A percentile compares a stretch with the other conserved stretches of the same genome.
These are phyloP conservation scores for Spheniscus mendiculus DNA, from an alignment of 2,113 vertebrate species.

Conservation along the genomic window DNA sequence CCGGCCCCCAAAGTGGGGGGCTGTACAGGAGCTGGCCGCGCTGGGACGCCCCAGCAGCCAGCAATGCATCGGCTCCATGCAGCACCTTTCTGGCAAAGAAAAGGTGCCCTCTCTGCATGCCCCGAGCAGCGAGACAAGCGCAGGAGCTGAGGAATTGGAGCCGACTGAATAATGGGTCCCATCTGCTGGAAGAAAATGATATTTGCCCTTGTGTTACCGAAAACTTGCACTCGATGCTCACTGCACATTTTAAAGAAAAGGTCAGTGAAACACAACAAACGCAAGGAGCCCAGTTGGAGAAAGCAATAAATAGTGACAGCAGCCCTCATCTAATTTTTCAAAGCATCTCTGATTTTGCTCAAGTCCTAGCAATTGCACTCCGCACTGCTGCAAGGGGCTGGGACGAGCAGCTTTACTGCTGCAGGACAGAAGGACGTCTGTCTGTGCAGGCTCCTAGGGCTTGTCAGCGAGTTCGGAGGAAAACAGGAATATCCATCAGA, in stretches of 20 bases:
- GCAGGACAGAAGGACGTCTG: neutral
- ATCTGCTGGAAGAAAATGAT: conserved; percentile 72
- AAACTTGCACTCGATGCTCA: conserved; percentile 52
- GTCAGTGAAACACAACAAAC: conserved; percentile 66
- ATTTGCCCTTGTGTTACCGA: conserved; percentile 65
- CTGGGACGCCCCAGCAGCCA: neutral
- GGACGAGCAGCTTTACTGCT: neutral
- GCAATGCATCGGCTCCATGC: neutral
- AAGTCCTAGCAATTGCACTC: neutral
- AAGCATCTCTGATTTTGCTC: neutral
- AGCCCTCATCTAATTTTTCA: conserved; percentile 31
- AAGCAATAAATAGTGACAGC: conserved; percentile 57
- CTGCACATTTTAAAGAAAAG: conserved; percentile 68
- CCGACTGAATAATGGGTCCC: conserved; percentile 47
- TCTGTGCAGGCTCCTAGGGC: neutral
- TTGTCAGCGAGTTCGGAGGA: accelerated
- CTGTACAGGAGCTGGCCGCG: neutral
- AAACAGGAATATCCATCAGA: neutral
- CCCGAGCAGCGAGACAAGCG: neutral
- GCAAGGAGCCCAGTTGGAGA: conserved; percentile 28
- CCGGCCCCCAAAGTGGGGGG: neutral
- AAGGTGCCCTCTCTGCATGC: neutral
- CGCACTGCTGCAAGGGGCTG: neutral
- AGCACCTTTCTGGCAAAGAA: neutral
- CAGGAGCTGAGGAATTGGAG: conserved; percentile 42